phyloP scores from a whole-genome alignment of 2,888 invertebrate genomes.

The Margaritifera margaritifera region DNA sequence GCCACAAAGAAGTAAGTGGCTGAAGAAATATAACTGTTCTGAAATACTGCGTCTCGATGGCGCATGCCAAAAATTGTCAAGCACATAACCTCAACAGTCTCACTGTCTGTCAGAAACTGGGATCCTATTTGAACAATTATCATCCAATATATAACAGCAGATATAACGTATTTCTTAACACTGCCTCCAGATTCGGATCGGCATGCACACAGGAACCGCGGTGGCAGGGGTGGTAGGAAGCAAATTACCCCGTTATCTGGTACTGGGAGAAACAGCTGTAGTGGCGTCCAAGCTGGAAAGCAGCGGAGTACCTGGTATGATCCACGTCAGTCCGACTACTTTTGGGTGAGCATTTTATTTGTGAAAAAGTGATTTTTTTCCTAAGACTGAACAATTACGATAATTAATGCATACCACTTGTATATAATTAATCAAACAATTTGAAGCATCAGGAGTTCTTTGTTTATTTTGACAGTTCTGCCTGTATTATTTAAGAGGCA shows the following conservation, averaged over 20 bases:
- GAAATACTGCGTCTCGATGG: too few relatives aligned
- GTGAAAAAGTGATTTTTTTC: background rate
- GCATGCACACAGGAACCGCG: slow-evolving; percentile 54
- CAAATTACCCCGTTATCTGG: slow-evolving; percentile 49
- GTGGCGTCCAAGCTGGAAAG: slow-evolving; percentile 63
- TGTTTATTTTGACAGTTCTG: too few relatives aligned
- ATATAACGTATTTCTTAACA: too few relatives aligned
- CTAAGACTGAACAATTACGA: background rate
- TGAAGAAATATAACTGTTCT: too few relatives aligned
- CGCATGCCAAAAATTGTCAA: too few relatives aligned
- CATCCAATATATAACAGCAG: too few relatives aligned
- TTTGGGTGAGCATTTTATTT: slow-evolving; percentile 34
- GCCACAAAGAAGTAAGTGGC: too few relatives aligned
- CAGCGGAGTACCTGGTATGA: slow-evolving; percentile 53
- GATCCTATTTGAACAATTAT: too few relatives aligned
- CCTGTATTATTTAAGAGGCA: too few relatives aligned
- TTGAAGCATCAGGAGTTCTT: background rate
- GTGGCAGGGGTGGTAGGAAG: slow-evolving; percentile 52
- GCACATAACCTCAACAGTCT: too few relatives aligned
- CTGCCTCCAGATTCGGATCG: slow-evolving; percentile 50
- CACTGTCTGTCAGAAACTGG: too few relatives aligned
- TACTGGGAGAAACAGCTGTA: slow-evolving; percentile 59
- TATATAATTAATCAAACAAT: background rate
- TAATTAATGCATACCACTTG: background rate
- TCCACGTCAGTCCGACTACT: slow-evolving; percentile 53